Conservation (phyloP, 2,888 invertebrate genomes). For the Asteroscopus sphinx region DNA sequence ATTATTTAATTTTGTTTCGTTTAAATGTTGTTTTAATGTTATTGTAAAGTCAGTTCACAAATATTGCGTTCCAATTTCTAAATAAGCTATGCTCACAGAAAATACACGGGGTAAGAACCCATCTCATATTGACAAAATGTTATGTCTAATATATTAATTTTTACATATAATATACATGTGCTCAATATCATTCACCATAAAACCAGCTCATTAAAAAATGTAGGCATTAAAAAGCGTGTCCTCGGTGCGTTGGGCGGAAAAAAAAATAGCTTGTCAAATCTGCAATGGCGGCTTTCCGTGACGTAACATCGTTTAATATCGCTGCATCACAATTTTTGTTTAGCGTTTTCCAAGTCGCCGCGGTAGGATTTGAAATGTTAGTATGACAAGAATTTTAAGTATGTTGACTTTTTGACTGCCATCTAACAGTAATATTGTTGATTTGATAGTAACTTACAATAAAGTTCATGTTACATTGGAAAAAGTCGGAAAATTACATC, state of each 20-base stretch:
- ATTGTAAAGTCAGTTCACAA: slow-evolving; percentile 17
- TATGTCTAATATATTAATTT: slow-evolving; percentile 22
- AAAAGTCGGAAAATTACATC: no score
- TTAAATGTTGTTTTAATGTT: background rate
- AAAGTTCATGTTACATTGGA: no score
- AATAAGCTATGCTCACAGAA: background rate
- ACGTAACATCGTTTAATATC: slow-evolving; percentile 21
- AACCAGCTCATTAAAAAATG: slow-evolving; percentile 19
- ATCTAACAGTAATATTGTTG: no score
- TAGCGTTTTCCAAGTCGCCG: slow-evolving; percentile 19
- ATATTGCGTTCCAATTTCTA: slow-evolving; percentile 5
- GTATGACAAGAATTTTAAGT: background rate
- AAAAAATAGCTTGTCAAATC: slow-evolving; percentile 42
- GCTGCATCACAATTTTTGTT: slow-evolving; percentile 44
- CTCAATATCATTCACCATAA: slow-evolving; percentile 40
- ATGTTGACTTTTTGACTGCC: slow-evolving; percentile 1
- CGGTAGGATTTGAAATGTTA: slow-evolving; percentile 2
- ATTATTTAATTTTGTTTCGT: slow-evolving; percentile 1
- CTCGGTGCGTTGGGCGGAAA: slow-evolving; percentile 50
- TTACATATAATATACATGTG: slow-evolving; percentile 18
- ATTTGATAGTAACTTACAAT: no score
- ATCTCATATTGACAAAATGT: slow-evolving; percentile 8
- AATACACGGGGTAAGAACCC: no score
- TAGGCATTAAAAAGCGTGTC: slow-evolving; percentile 40
- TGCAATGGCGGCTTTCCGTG: slow-evolving; percentile 58